Evolutionary conservation across 2,113 vertebrate species (phyloP).

Genomic region (Apaloderma vittatum): DNA sequence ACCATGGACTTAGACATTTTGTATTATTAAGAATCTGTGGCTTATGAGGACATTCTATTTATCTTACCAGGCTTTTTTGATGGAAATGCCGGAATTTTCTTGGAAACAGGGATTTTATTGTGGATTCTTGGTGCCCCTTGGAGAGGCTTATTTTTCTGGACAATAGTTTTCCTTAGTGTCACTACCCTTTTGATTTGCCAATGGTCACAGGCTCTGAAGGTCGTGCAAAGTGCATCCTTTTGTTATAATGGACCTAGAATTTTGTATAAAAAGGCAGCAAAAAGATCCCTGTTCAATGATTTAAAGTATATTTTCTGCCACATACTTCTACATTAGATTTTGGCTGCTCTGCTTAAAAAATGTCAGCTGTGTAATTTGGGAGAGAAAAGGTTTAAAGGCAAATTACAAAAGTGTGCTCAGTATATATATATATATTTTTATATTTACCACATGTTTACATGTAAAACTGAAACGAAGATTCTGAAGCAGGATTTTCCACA

Average conservation of each 20-base stretch:
- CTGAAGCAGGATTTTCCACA: background rate
- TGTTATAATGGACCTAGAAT: constrained; percentile 72
- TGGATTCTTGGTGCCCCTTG: constrained; percentile 79
- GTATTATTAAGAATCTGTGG: constrained; percentile 81
- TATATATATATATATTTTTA: background rate
- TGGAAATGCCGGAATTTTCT: constrained; percentile 82
- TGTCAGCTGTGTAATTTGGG: background rate
- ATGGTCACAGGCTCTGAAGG: constrained; percentile 77
- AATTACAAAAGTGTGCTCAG: background rate
- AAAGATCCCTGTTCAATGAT: constrained; percentile 2
- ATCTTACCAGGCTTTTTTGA: constrained; percentile 81
- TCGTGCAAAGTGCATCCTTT: constrained; percentile 82
- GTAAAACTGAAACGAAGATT: background rate
- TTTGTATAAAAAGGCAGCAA: constrained; percentile 58
- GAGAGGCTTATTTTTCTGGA: constrained; percentile 82
- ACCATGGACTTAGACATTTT: constrained; percentile 79
- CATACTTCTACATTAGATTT: background rate
- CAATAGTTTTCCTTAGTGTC: constrained; percentile 82
- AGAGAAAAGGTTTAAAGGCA: background rate
- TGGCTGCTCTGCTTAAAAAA: background rate
- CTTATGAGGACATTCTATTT: constrained; percentile 82
- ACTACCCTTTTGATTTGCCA: constrained; percentile 80
- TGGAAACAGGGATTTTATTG: constrained; percentile 82
- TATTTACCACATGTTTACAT: background rate
- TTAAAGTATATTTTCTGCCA: constrained; percentile 29